Percentiles rank a stretch among this genome's conserved stretches.
phyloP scores from a whole-genome alignment of 2,888 invertebrate species.

The Drosophila subsilvestris region DNA sequence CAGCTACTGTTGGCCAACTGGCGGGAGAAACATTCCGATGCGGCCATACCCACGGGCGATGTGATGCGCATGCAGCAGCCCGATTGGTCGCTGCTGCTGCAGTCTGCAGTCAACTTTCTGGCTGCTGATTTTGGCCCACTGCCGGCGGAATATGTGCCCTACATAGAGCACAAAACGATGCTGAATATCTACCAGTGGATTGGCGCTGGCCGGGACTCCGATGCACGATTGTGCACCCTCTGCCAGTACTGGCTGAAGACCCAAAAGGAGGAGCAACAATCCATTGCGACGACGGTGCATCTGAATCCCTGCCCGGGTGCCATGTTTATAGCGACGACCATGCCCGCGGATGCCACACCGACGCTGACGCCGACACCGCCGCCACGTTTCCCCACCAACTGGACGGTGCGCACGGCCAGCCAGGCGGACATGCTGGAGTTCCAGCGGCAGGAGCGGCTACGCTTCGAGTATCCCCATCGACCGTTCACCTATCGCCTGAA shows the following conservation, averaged over 20 bases:
- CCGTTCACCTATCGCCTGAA: constrained; percentile 96
- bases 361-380: constrained; percentile 85
- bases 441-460: constrained; percentile 90
- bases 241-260: constrained; percentile 92
- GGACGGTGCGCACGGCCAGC: constrained; percentile 93
- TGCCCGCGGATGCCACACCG: constrained; percentile 23
- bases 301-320: constrained; percentile 22
- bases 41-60: constrained; percentile 84
- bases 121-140: constrained; percentile 92
- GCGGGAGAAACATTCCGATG: constrained; percentile 84
- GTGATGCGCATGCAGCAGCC: constrained; percentile 83
- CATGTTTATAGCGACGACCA: constrained; percentile 22
- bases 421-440: constrained; percentile 91
- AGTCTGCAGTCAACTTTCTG: constrained; percentile 92
- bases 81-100: constrained; percentile 90
- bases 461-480: constrained; percentile 95
- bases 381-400: constrained; percentile 90
- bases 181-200: constrained; percentile 91
- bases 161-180: constrained; percentile 91
- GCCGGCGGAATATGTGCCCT: constrained; percentile 94
- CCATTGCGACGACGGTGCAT: constrained; percentile 2
- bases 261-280: constrained; percentile 79
- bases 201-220: constrained; percentile 95
- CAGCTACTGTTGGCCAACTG: constrained; percentile 90
- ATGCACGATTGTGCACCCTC: constrained; percentile 89